Evolutionary conservation across 2,113 vertebrate species (phyloP).

Genomic region (Smithornis capensis): DNA sequence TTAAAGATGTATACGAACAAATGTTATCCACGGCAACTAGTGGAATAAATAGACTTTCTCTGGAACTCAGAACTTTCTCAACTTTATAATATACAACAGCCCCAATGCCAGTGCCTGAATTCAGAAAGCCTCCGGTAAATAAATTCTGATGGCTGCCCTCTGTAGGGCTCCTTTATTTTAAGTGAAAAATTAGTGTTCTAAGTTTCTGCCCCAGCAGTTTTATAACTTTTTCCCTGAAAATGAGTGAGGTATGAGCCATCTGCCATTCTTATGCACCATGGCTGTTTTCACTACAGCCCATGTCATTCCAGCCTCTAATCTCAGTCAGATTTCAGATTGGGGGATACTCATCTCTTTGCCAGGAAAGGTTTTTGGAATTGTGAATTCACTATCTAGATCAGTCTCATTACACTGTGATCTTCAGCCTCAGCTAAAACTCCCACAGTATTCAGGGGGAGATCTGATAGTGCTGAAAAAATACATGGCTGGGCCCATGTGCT

Average conservation of each 20-base stretch:
- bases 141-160: not conserved
- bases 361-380: not conserved
- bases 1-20: not conserved
- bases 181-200: not conserved
- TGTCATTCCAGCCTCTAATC: not conserved
- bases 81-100: not conserved
- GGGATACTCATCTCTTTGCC: not conserved
- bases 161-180: not conserved
- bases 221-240: not conserved
- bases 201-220: not conserved
- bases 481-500: not conserved
- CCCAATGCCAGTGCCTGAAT: not conserved
- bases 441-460: not conserved
- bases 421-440: not conserved
- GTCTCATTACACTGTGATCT: not conserved
- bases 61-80: not conserved
- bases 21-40: not conserved
- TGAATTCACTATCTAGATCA: not conserved
- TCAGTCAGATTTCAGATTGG: not conserved
- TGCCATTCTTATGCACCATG: not conserved
- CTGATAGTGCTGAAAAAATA: not conserved
- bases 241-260: not conserved
- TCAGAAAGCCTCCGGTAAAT: not conserved
- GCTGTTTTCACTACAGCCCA: not conserved
- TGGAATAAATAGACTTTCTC: conserved; percentile 9